Evolutionary conservation across 2,797 vertebrate species (phyloP).

Genomic region (Clarias platycephalus): DNA sequence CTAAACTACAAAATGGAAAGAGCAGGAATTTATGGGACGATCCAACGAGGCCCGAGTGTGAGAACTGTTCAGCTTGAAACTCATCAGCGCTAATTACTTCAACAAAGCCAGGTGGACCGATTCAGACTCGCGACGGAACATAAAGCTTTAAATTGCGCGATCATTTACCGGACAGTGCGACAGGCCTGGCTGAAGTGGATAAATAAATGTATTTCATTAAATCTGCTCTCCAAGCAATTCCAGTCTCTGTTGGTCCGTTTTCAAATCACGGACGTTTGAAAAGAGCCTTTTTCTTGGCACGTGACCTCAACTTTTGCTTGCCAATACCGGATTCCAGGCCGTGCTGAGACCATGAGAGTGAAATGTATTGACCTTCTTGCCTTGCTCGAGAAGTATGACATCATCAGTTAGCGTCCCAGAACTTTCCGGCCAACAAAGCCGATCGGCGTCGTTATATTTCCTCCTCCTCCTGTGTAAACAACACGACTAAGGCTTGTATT

Average conservation of each 20-base stretch:
- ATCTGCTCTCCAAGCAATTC: background rate
- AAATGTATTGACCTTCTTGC: conserved; percentile 63
- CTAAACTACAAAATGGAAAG: background rate
- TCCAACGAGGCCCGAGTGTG: background rate
- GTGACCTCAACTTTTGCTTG: conserved; percentile 7
- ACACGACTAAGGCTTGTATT: background rate
- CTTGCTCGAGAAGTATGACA: conserved; percentile 58
- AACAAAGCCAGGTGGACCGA: background rate
- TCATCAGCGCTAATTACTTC: background rate
- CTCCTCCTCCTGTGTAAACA: background rate
- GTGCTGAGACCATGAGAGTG: conserved; percentile 46
- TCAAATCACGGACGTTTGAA: background rate
- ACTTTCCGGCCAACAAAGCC: no score
- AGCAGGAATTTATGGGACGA: background rate
- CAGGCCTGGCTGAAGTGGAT: background rate
- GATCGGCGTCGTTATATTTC: background rate
- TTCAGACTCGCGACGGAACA: background rate
- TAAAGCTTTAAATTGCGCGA: background rate
- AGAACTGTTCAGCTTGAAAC: background rate
- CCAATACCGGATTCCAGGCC: conserved; percentile 27
- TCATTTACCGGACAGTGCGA: background rate
- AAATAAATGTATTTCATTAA: conserved; percentile 13
- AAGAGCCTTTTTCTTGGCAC: background rate
- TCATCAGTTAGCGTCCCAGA: conserved; percentile 60
- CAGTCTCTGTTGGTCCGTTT: background rate